phyloP scores from a whole-genome alignment of 2,113 vertebrate species.

The Leiothrix lutea region DNA sequence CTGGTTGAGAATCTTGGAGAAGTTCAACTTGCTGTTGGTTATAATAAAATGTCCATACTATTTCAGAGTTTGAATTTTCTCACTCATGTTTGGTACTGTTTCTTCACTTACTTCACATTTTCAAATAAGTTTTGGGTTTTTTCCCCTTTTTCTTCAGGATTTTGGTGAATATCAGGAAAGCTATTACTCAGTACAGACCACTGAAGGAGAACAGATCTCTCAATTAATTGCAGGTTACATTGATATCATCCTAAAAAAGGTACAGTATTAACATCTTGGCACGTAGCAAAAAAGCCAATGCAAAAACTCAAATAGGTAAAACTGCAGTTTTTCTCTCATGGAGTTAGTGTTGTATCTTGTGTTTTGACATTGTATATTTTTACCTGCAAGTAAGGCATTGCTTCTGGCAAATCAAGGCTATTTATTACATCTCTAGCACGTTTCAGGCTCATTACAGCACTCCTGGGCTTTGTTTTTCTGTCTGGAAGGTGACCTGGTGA shows the following conservation, averaged over 20 bases:
- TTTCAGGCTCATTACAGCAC: background rate
- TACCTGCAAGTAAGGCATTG: background rate
- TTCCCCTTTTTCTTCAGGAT: slow-evolving; percentile 75
- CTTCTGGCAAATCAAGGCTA: background rate
- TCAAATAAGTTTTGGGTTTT: background rate
- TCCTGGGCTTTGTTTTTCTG: background rate
- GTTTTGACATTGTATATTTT: background rate
- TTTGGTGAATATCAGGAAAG: slow-evolving; percentile 99
- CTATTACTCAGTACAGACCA: slow-evolving; percentile 98
- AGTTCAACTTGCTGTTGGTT: background rate
- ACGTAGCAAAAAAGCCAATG: background rate
- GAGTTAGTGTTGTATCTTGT: background rate
- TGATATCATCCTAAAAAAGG: slow-evolving; percentile 99
- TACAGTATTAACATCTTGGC: slow-evolving; percentile 7
- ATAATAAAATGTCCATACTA: background rate
- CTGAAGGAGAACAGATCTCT: slow-evolving; percentile 98
- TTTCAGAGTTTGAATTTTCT: background rate
- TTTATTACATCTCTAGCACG: background rate
- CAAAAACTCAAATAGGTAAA: background rate
- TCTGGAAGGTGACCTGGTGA: background rate
- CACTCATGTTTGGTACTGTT: background rate
- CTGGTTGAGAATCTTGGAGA: background rate
- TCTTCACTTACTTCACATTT: background rate
- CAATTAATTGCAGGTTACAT: slow-evolving; percentile 98
- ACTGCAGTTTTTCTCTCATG: background rate